These are phyloP conservation scores for Zootermopsis nevadensis DNA, from an alignment of 2,888 invertebrate genomes.

Conservation along the genomic window DNA sequence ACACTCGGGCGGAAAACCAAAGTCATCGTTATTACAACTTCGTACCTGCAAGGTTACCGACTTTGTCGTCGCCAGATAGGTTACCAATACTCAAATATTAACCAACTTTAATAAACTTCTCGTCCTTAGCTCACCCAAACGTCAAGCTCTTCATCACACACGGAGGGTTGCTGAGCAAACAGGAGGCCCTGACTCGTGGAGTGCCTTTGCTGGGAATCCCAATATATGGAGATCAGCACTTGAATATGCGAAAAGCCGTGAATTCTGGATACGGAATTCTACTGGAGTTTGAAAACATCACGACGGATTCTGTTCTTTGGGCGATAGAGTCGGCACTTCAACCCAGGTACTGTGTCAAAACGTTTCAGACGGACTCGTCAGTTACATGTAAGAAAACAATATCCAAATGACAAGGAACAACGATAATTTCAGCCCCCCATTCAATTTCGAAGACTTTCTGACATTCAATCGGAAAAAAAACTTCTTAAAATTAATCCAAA, in stretches of 20 bases:
- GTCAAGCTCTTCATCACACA: slow-evolving; percentile 70
- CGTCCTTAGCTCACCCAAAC: slow-evolving; percentile 67
- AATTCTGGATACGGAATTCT: slow-evolving; percentile 61
- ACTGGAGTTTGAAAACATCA: slow-evolving; percentile 60
- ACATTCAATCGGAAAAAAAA: too few relatives aligned
- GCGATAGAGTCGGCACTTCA: slow-evolving; percentile 60
- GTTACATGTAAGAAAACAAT: too few relatives aligned
- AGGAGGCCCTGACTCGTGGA: slow-evolving; percentile 55
- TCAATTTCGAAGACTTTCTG: background rate
- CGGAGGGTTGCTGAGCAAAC: slow-evolving; percentile 68
- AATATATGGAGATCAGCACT: slow-evolving; percentile 57
- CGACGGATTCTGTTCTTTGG: slow-evolving; percentile 56
- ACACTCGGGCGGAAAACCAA: too few relatives aligned
- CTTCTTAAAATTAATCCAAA: background rate
- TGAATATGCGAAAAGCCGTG: slow-evolving; percentile 61
- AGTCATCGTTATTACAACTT: too few relatives aligned
- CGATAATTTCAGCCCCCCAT: background rate
- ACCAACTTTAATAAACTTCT: too few relatives aligned
- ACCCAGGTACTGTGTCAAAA: background rate
- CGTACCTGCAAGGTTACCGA: too few relatives aligned
- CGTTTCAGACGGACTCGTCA: background rate
- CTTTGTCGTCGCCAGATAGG: too few relatives aligned
- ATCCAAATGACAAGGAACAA: background rate
- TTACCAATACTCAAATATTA: too few relatives aligned
- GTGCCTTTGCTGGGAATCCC: slow-evolving; percentile 55